Percentiles rank a stretch among this genome's conserved stretches.
Conservation (phyloP, 2,888 invertebrate species). For the Drosophila subquinaria region DNA sequence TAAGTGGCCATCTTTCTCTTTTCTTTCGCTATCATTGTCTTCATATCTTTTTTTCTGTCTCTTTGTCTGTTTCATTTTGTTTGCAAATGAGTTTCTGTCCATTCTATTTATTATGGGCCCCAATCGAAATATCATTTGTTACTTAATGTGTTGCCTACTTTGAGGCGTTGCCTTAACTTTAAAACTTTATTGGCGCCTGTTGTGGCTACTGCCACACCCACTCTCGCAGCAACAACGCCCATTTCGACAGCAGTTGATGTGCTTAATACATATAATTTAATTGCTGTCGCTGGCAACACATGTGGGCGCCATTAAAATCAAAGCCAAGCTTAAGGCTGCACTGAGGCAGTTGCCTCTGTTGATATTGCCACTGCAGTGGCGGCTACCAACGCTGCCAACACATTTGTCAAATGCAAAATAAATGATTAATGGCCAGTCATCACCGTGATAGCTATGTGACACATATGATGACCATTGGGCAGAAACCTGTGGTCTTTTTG, state of each 20-base stretch:
- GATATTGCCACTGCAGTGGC: constrained; percentile 12
- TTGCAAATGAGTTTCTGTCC: constrained; percentile 73
- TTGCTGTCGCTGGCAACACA: constrained; percentile 59
- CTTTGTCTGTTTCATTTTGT: constrained; percentile 17
- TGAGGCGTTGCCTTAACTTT: constrained; percentile 20
- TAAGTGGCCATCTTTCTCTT: constrained; percentile 37
- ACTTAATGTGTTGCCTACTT: constrained; percentile 30
- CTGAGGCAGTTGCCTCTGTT: constrained; percentile 9
- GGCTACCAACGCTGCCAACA: constrained; percentile 6
- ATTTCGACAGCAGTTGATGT: constrained; percentile 39
- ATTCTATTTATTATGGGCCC: constrained; percentile 61
- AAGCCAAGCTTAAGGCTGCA: constrained; percentile 42
- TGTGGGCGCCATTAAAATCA: constrained; percentile 68
- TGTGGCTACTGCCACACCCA: constrained; percentile 20
- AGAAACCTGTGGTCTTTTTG: constrained; percentile 31
- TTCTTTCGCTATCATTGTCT: not conserved
- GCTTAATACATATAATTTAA: constrained; percentile 58
- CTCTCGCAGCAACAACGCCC: not conserved
- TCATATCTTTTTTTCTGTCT: not conserved
- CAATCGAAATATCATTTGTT: constrained; percentile 68
- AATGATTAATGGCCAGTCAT: constrained; percentile 41
- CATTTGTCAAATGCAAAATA: constrained; percentile 47
- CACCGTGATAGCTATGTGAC: constrained; percentile 22
- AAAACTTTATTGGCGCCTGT: constrained; percentile 23
- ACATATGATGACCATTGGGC: constrained; percentile 33